A percentile compares a stretch with the other conserved stretches of the same genome.
These are phyloP conservation scores for Lagopus leucura DNA, from an alignment of 2,113 vertebrate genomes.

Conservation along the genomic window DNA sequence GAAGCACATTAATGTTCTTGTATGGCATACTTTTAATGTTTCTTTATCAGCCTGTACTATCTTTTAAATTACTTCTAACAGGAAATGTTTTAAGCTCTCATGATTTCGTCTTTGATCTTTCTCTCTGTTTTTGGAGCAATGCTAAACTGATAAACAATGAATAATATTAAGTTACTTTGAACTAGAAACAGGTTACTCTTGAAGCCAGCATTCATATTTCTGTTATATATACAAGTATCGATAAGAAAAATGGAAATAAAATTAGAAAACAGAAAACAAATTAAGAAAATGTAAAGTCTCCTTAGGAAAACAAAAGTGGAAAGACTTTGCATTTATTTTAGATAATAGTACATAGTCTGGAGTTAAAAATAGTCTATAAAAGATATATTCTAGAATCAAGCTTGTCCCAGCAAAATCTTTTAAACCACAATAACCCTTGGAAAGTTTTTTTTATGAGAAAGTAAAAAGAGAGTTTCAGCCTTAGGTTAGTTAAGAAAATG, in stretches of 20 bases:
- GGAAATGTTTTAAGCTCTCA: not conserved
- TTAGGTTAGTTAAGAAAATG: not conserved
- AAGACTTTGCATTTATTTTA: not conserved
- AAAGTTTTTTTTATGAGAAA: not conserved
- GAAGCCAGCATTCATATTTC: not conserved
- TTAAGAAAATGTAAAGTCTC: not conserved
- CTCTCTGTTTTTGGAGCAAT: not conserved
- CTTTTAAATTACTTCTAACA: not conserved
- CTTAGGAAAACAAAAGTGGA: not conserved
- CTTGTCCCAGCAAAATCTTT: not conserved
- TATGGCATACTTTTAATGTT: not conserved
- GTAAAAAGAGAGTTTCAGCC: not conserved
- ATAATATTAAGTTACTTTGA: not conserved
- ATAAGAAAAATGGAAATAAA: not conserved
- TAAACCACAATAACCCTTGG: not conserved
- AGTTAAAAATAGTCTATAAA: not conserved
- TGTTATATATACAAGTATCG: not conserved
- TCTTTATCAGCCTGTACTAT: rapidly evolving
- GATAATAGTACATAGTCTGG: not conserved
- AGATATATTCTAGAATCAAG: not conserved
- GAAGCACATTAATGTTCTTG: not conserved
- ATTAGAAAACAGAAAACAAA: not conserved
- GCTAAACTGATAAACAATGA: not conserved
- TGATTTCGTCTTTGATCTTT: not conserved
- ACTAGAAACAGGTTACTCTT: not conserved